Evolutionary conservation across 2,888 invertebrate species (phyloP).

Genomic region (Ptychoptera contaminata): DNA sequence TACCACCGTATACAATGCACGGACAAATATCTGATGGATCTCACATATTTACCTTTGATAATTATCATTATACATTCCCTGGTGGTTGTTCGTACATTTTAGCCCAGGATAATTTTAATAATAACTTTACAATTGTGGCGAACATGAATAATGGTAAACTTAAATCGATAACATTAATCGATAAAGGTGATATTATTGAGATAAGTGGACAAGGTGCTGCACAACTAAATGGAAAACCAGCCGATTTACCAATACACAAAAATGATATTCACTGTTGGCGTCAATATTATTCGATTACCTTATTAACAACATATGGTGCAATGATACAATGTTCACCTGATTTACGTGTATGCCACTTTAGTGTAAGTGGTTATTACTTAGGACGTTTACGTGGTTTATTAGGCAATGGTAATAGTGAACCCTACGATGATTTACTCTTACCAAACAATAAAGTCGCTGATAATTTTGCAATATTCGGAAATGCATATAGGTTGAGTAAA

Average conservation of each 20-base stretch:
- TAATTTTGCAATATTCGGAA: constrained; percentile 45
- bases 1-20: constrained; percentile 50
- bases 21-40: constrained; percentile 64
- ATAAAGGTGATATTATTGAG: constrained; percentile 46
- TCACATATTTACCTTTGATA: constrained; percentile 81
- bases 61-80: constrained; percentile 60
- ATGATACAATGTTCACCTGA: constrained; percentile 42
- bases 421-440: constrained; percentile 63
- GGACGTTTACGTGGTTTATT: constrained; percentile 73
- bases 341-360: constrained; percentile 50
- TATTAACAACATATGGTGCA: constrained; percentile 48
- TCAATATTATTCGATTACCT: constrained; percentile 36
- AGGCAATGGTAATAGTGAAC: constrained; percentile 81
- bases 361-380: constrained; percentile 71
- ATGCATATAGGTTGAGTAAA: constrained; percentile 52
- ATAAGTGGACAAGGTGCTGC: constrained; percentile 48
- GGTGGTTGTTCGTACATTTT: constrained; percentile 74
- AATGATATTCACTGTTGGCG: constrained; percentile 47
- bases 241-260: constrained; percentile 50
- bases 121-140: constrained; percentile 69
- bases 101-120: constrained; percentile 67
- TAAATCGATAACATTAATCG: constrained; percentile 49
- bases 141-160: constrained; percentile 54
- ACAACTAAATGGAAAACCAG: constrained; percentile 45
- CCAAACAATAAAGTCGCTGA: constrained; percentile 59